Conservation (phyloP, 2,797 vertebrate species). For the Pelochelys cantorii region DNA sequence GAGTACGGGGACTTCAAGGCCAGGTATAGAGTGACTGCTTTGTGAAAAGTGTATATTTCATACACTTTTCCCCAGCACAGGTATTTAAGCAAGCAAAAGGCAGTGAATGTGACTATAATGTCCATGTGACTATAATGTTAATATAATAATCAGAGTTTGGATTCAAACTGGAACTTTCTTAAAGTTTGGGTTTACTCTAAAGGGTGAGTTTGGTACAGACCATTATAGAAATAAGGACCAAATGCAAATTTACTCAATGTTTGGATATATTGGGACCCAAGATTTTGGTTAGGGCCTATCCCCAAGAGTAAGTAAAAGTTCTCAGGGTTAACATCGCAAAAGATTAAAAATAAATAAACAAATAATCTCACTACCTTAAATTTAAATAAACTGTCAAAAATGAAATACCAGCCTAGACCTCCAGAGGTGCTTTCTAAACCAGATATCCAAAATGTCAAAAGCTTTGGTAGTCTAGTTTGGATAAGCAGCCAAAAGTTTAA, state of each 20-base stretch:
- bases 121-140: background rate
- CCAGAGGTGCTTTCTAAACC: background rate
- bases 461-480: background rate
- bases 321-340: background rate
- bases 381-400: background rate
- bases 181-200: background rate
- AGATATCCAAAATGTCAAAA: background rate
- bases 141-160: background rate
- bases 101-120: background rate
- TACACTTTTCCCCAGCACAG: background rate
- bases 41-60: background rate
- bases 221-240: background rate
- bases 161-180: background rate
- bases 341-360: background rate
- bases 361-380: accelerated
- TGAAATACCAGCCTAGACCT: background rate
- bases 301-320: background rate
- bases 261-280: background rate
- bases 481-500: background rate
- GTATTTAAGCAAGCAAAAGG: background rate
- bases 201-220: background rate
- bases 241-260: background rate
- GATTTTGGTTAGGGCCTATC: background rate
- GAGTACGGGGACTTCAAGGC: background rate
- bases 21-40: background rate